Evolutionary conservation across 2,888 invertebrate species (phyloP), one percentile per base, ranked within the genome.

Genomic region (Eupithecia tripunctaria): DNA sequence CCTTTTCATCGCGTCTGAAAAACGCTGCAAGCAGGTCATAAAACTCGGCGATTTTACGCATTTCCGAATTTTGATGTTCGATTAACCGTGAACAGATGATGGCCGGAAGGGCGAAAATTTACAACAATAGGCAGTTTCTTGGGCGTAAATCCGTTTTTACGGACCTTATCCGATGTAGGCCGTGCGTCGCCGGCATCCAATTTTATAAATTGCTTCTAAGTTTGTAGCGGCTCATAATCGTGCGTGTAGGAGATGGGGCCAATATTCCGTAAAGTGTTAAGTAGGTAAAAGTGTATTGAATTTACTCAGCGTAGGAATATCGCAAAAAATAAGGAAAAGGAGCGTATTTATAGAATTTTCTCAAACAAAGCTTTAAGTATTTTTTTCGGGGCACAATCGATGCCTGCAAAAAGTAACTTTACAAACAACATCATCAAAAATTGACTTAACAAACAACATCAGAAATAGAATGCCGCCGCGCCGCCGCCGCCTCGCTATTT

Each of bases 51-150:
- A 85, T 87, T 88, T 88, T 86, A 86, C 88, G 88, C 86, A 85
- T 85, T 86, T 85, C 84, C 85, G 87, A 87, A 82, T 87, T 85
- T 87, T 83, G 82, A 85, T 88, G 86, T 86, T 83, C 87, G 84
- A 81, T 84, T 83, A 83, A 84, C 84, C 88, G 84, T 85, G 82
- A 85, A 84, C 81, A 78, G 79, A 80, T 78, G 80, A 83, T 81
- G 84, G 82, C 82, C 79, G 79, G 81, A 79, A 81, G 83, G 82
- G 84, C 79, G 84, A 84, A 82, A 85, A 86, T 82, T 86, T 86
- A 84, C 82, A 85, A 85, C 86, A 86, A 87, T 85, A 82, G 85
- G 83, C 82, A 85, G 79, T 83, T 82, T 83, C 82, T 83, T 79
- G 75, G 78, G 81, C 81, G 81, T 81, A 81, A 84, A 82, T 84